Evolutionary conservation across 1,140 invertebrate genomes (phyloP).

Genomic region (Leptestheria dahalacensis): DNA sequence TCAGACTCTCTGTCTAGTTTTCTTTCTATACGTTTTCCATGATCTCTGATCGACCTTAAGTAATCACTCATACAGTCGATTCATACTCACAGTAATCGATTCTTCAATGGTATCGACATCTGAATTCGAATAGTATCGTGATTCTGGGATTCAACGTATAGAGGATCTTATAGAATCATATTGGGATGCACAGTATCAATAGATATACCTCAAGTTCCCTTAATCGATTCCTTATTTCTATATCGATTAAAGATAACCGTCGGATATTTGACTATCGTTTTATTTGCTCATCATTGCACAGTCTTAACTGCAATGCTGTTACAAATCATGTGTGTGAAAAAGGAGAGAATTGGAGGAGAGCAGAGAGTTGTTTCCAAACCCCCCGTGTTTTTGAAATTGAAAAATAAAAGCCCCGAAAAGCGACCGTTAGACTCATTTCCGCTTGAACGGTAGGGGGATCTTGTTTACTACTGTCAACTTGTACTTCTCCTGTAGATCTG

Average conservation of each 20-base stretch:
- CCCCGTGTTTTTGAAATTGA: not conserved
- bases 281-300: not conserved
- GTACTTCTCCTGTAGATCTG: not conserved
- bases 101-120: not conserved
- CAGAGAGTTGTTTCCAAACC: not conserved
- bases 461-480: not conserved
- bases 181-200: not conserved
- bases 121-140: not conserved
- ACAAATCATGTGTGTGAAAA: slow-evolving; percentile 2
- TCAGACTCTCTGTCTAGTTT: not conserved
- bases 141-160: not conserved
- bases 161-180: not conserved
- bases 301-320: not conserved
- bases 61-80: too few species aligned
- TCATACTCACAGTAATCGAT: too few species aligned
- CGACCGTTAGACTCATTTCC: not conserved
- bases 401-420: not conserved
- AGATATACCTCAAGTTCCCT: not conserved
- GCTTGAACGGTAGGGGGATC: not conserved
- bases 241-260: not conserved
- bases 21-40: not conserved
- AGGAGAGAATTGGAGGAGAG: not conserved
- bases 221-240: not conserved
- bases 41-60: too few species aligned
- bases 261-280: not conserved